phyloP scores from a whole-genome alignment of 2,888 invertebrate species.

The Leucophora obtusa region DNA sequence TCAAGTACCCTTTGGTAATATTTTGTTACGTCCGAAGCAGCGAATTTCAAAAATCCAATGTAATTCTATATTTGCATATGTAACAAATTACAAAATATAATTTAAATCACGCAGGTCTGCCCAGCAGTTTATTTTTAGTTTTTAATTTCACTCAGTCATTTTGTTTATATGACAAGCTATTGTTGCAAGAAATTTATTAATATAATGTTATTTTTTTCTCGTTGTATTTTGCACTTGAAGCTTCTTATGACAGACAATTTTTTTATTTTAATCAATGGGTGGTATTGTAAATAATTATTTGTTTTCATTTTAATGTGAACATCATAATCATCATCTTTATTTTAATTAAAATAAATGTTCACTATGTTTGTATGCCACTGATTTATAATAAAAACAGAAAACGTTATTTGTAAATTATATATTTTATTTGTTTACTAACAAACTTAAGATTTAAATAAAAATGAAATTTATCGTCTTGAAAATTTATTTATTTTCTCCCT shows the following conservation, averaged over 20 bases:
- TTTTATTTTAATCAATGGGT: slow-evolving; percentile 15
- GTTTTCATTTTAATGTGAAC: neutral
- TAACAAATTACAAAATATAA: too few species aligned
- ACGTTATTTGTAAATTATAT: neutral
- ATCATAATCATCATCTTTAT: neutral
- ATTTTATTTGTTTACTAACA: neutral
- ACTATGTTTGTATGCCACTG: neutral
- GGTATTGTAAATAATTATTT: slow-evolving; percentile 21
- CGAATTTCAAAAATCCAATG: too few species aligned
- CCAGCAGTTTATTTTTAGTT: slow-evolving; percentile 1
- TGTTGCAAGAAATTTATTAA: slow-evolving; percentile 29
- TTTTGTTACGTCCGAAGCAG: too few species aligned
- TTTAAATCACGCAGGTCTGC: too few species aligned
- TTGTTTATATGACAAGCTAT: slow-evolving; percentile 25
- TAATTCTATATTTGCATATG: too few species aligned
- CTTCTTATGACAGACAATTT: neutral
- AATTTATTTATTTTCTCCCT: slow-evolving; percentile 10
- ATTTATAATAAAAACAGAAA: neutral
- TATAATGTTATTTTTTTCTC: slow-evolving; percentile 11
- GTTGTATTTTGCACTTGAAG: slow-evolving; percentile 14
- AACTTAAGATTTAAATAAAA: slow-evolving; percentile 23
- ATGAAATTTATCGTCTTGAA: slow-evolving; percentile 18
- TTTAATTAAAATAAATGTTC: too few species aligned
- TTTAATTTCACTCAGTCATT: slow-evolving; percentile 3
- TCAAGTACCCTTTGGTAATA: too few species aligned